Evolutionary conservation across 2,113 vertebrate species (phyloP).

Genomic region (Raja brachyura): DNA sequence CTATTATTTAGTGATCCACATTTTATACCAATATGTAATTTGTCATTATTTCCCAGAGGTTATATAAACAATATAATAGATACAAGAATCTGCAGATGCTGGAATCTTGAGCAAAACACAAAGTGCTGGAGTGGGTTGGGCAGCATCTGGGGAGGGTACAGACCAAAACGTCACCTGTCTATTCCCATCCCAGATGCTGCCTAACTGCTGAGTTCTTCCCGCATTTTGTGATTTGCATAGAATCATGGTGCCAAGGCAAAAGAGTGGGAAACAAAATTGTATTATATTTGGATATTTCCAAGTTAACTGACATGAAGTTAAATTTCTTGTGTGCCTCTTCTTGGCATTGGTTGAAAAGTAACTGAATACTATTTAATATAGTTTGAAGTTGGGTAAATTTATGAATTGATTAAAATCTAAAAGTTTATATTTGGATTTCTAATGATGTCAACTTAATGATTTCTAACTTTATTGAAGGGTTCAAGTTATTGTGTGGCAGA

Average conservation of each 20-base stretch:
- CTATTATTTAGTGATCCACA: background rate
- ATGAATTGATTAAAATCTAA: background rate
- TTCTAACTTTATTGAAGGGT: background rate
- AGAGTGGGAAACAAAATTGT: background rate
- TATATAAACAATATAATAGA: background rate
- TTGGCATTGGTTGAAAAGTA: background rate
- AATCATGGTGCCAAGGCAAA: background rate
- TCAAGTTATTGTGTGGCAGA: background rate
- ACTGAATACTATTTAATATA: background rate
- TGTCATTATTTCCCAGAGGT: background rate
- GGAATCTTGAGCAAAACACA: too few species aligned
- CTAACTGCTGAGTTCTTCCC: too few species aligned
- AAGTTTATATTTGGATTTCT: background rate
- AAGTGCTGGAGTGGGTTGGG: too few species aligned
- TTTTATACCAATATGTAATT: conserved; percentile 12
- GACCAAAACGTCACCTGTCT: too few species aligned
- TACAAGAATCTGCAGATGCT: too few species aligned
- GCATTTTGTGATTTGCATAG: background rate
- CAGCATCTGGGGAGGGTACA: too few species aligned
- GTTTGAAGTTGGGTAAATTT: background rate
- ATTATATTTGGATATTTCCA: background rate
- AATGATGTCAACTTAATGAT: background rate
- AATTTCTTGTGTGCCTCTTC: background rate
- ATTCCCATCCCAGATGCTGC: too few species aligned
- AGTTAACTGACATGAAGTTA: background rate